A percentile compares a stretch with the other conserved stretches of the same genome.
Conservation (phyloP, 2,888 invertebrate genomes). For the Dryocosmus kuriphilus region DNA sequence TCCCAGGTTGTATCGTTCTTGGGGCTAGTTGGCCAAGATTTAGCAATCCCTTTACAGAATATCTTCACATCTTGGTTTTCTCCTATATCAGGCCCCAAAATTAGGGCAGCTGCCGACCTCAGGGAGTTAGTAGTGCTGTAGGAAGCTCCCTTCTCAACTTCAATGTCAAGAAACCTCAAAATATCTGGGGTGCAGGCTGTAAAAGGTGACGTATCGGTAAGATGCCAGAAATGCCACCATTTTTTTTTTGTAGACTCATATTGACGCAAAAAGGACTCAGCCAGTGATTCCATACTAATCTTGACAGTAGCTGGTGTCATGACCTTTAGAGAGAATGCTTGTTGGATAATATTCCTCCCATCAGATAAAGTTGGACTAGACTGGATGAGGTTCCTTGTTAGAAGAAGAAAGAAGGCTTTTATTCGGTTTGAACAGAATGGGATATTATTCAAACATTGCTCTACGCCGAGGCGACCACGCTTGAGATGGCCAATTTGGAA, state of each 20-base stretch:
- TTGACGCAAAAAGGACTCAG: constrained; percentile 40
- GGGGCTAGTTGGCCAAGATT: no score
- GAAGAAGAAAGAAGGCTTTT: constrained; percentile 57
- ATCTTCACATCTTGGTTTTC: constrained; percentile 2
- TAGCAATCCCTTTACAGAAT: no score
- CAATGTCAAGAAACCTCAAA: constrained; percentile 18
- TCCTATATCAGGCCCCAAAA: not conserved
- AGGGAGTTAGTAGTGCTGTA: constrained; percentile 19
- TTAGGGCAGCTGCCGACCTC: constrained; percentile 22
- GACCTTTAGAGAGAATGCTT: constrained; percentile 37
- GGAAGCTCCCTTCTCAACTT: not conserved
- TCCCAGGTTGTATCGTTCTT: no score
- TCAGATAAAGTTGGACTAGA: constrained; percentile 39
- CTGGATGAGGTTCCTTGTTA: constrained; percentile 51
- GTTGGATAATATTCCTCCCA: constrained; percentile 41
- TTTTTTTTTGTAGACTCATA: constrained; percentile 38
- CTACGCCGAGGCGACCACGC: constrained; percentile 65
- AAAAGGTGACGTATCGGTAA: constrained; percentile 11
- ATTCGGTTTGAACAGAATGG: constrained; percentile 55
- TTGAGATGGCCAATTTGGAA: no score
- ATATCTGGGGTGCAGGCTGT: constrained; percentile 18
- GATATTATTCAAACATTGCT: constrained; percentile 39
- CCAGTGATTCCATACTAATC: constrained; percentile 28
- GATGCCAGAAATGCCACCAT: constrained; percentile 42
- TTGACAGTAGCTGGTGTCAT: constrained; percentile 13